Percentiles rank a stretch among this genome's conserved stretches.
These are phyloP conservation scores for Esperia sulphurella DNA, from an alignment of 2,888 invertebrate genomes.

Conservation along the genomic window DNA sequence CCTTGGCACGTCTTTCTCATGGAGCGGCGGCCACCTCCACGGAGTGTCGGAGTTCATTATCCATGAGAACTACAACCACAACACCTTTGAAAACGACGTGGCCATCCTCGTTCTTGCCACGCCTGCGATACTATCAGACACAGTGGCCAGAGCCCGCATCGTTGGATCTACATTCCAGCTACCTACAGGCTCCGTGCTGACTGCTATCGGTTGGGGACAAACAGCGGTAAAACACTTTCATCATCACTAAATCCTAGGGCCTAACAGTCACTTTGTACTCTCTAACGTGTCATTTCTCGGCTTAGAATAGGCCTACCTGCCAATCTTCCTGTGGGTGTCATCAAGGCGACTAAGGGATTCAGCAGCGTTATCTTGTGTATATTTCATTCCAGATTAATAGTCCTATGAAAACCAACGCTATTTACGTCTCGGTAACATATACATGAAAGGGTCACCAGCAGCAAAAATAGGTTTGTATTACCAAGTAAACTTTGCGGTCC, in stretches of 20 bases:
- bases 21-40: constrained; percentile 29
- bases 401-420: no score
- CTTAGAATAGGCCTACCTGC: no score
- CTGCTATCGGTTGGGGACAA: constrained; percentile 54
- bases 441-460: no score
- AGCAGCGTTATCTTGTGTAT: no score
- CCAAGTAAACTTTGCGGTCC: no score
- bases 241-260: neutral
- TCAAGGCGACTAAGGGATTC: no score
- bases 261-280: no score
- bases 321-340: no score
- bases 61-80: constrained; percentile 22
- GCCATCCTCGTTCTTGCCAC: constrained; percentile 20
- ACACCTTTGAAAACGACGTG: constrained; percentile 26
- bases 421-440: no score
- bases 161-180: constrained; percentile 26
- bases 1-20: constrained; percentile 28
- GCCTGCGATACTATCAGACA: constrained; percentile 4
- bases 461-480: no score
- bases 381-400: no score
- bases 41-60: constrained; percentile 12
- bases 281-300: no score
- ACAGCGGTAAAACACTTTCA: constrained; percentile 25
- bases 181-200: constrained; percentile 27
- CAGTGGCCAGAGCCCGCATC: constrained; percentile 23